Evolutionary conservation across 2,797 vertebrate genomes (phyloP), one percentile per base, ranked within the genome.

Genomic region (Phrynocephalus forsythii): DNA sequence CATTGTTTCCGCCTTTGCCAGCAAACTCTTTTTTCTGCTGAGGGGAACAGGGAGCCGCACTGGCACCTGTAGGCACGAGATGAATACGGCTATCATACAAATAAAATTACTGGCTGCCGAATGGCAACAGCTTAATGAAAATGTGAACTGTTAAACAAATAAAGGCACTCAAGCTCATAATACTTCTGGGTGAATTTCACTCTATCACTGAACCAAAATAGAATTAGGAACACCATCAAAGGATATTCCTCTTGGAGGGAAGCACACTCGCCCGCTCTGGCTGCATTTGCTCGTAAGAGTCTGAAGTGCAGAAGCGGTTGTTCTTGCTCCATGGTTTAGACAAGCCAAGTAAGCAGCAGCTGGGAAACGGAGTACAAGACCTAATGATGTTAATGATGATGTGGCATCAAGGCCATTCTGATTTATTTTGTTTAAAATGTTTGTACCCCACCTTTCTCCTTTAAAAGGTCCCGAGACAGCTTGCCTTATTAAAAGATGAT

Each of bases 131-230:
- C 86, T 94, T 95, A 96, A 96, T 95, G 95, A 96, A 96, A 95
- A 93, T 93, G 93, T 93, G 92, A 94, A 94, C 89, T 92, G 93
- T 96, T 95, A 95, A 96, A 94, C 93, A 95, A 95, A 94, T 95
- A 95, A 94, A 95, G 89, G 86, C 91, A 94, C 93, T 94, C 87
- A 88, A 92, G 91, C 92, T 95, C 87, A 91, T 95, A 94, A 93
- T 93, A 89, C 50, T 93, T 93, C 87, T 93, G 87, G 0, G 50
- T 93, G 92, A 93, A 94, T 93, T 95, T 92, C 92, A 68, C 90
- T 92, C 84, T 94, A 91, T 93, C 90, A 66, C 80, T n/a, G 89
- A 94, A 67, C 87, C 91, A 91, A 94, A 94, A 94, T 91, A 93
- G 87, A 93, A 91, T 95, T 93, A 93, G 82, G 44, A 52, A 3